These are phyloP conservation scores for Dasyurus viverrinus DNA, from an alignment of 2,113 vertebrate species.

Conservation along the genomic window DNA sequence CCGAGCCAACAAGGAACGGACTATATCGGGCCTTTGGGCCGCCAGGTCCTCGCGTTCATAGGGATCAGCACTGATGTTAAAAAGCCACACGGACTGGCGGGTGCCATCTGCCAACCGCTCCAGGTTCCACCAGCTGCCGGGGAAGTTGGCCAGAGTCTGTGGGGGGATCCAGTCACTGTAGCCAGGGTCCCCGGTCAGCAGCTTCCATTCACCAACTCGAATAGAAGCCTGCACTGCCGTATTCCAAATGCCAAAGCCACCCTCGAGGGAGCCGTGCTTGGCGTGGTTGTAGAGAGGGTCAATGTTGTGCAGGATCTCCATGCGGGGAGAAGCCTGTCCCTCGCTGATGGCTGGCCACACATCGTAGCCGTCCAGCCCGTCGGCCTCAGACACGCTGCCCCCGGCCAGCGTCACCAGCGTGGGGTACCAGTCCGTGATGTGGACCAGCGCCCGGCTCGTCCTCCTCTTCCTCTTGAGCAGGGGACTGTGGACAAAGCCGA, in stretches of 20 bases:
- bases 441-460: conserved; percentile 92
- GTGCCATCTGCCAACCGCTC: conserved; percentile 88
- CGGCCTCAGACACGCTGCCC: conserved; percentile 86
- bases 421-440: conserved; percentile 99
- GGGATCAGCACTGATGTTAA: conserved; percentile 95
- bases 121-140: conserved; percentile 94
- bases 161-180: conserved; percentile 97
- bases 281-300: conserved; percentile 95
- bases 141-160: conserved; percentile 92
- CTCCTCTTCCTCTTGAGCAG: conserved; percentile 90
- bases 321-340: conserved; percentile 91
- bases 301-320: conserved; percentile 97
- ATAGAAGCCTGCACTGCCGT: conserved; percentile 95
- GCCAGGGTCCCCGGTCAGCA: conserved; percentile 95
- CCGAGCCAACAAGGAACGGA: conserved; percentile 90
- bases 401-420: conserved; percentile 93
- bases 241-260: conserved; percentile 94
- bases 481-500: conserved; percentile 97
- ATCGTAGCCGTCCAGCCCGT: conserved; percentile 92
- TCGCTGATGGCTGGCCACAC: conserved; percentile 96
- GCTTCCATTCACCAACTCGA: conserved; percentile 95
- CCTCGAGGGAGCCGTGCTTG: conserved; percentile 90
- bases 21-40: conserved; percentile 90
- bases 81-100: conserved; percentile 94
- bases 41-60: conserved; percentile 93